phyloP scores from a whole-genome alignment of 2,797 vertebrate species.

The Pantherophis alleghaniensis region DNA sequence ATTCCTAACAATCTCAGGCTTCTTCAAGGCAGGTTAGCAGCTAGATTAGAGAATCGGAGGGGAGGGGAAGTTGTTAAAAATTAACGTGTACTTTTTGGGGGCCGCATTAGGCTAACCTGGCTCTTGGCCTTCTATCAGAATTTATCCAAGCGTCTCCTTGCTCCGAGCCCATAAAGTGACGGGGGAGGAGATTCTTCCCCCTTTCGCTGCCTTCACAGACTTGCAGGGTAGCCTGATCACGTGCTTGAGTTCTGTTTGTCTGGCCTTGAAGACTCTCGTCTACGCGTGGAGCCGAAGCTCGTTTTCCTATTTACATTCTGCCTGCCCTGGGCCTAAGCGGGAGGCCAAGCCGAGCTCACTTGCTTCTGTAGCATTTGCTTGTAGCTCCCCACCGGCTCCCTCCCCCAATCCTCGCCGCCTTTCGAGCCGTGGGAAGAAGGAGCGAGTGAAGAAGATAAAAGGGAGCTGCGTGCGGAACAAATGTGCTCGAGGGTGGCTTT shows the following conservation, averaged over 20 bases:
- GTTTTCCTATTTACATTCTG: constrained; percentile 22
- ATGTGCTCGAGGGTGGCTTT: constrained; percentile 63
- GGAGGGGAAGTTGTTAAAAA: background rate
- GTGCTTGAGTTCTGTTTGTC: constrained; percentile 62
- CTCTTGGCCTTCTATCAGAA: background rate
- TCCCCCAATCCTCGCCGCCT: background rate
- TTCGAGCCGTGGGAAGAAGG: constrained; percentile 46
- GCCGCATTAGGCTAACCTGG: background rate
- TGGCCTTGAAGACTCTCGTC: constrained; percentile 46
- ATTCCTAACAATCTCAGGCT: background rate
- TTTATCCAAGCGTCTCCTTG: background rate
- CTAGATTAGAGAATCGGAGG: background rate
- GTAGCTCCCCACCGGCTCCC: constrained; percentile 49
- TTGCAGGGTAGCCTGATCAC: constrained; percentile 44
- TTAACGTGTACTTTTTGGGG: background rate
- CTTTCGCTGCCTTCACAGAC: background rate
- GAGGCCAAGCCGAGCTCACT: constrained; percentile 38
- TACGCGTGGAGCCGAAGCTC: constrained; percentile 31
- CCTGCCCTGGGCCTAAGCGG: constrained; percentile 18
- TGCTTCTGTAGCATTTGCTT: constrained; percentile 57
- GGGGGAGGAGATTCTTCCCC: background rate
- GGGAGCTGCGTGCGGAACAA: constrained; percentile 61
- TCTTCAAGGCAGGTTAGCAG: background rate
- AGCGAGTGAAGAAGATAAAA: constrained; percentile 38
- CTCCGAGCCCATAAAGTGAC: background rate